Evolutionary conservation across 2,797 vertebrate species (phyloP).

Genomic region (Tolypeutes matacus): DNA sequence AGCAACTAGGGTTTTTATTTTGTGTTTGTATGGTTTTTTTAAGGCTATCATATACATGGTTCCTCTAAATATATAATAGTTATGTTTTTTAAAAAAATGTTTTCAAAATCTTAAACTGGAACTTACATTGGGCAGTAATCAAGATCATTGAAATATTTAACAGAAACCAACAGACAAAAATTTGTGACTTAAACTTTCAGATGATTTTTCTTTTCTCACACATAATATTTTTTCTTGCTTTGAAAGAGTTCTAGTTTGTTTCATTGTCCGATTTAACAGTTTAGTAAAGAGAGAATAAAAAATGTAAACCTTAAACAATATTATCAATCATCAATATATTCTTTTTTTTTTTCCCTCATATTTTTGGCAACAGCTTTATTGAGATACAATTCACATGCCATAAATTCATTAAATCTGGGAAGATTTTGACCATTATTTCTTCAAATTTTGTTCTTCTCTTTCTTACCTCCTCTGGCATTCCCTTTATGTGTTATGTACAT

Average conservation of each 20-base stretch:
- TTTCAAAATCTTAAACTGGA: not conserved
- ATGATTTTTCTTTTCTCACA: slow-evolving; percentile 29
- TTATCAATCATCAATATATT: not conserved
- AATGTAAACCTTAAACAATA: not conserved
- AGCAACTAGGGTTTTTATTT: not conserved
- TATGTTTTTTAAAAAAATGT: not conserved
- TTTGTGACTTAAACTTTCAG: not conserved
- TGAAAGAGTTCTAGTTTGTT: not conserved
- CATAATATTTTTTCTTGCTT: not conserved
- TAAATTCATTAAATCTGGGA: not conserved
- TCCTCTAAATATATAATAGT: not conserved
- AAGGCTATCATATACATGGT: not conserved
- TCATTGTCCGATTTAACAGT: not conserved
- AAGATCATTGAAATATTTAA: not conserved
- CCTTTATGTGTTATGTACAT: too few species aligned
- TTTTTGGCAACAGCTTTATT: not conserved
- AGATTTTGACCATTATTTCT: too few species aligned
- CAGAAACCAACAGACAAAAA: not conserved
- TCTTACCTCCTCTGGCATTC: too few species aligned
- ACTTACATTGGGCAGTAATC: not conserved
- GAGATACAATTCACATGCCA: not conserved
- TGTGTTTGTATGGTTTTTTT: not conserved
- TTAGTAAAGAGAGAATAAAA: slow-evolving; percentile 49
- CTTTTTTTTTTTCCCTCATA: not conserved
- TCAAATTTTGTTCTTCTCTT: too few species aligned